Conservation (phyloP, 2,113 vertebrate species). For the Peromyscus leucopus region DNA sequence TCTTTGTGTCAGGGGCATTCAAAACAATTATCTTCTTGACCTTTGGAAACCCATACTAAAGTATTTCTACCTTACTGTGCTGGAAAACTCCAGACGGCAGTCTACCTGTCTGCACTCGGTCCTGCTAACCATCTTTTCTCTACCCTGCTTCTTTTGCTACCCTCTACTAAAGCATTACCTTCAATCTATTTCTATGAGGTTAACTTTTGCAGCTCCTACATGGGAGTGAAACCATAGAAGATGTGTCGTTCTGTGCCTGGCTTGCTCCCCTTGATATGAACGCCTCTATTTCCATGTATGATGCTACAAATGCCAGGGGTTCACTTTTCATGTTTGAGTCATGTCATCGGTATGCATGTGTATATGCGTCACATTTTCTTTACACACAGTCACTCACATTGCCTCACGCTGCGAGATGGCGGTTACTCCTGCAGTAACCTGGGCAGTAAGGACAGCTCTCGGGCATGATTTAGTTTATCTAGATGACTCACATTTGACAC, state of each 20-base stretch:
- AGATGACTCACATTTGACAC: background rate
- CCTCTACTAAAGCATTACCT: background rate
- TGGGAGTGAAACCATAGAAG: background rate
- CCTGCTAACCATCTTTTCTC: background rate
- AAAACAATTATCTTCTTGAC: background rate
- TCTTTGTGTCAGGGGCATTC: background rate
- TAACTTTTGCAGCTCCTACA: background rate
- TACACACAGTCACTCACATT: background rate
- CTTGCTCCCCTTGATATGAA: background rate
- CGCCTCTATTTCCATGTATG: background rate
- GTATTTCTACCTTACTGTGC: background rate
- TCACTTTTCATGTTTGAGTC: background rate
- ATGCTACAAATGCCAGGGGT: background rate
- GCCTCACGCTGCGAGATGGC: background rate
- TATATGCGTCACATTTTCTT: background rate
- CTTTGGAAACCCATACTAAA: background rate
- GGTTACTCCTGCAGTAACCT: background rate
- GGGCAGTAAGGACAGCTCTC: background rate
- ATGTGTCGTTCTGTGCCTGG: background rate
- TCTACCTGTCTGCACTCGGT: background rate
- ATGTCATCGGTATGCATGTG: background rate
- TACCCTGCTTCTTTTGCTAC: background rate
- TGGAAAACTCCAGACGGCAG: background rate
- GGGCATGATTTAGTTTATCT: background rate
- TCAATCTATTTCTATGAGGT: background rate